Base-by-base conservation (phyloP, 2,113 vertebrate species). In the Tragelaphus scriptus region DNA sequence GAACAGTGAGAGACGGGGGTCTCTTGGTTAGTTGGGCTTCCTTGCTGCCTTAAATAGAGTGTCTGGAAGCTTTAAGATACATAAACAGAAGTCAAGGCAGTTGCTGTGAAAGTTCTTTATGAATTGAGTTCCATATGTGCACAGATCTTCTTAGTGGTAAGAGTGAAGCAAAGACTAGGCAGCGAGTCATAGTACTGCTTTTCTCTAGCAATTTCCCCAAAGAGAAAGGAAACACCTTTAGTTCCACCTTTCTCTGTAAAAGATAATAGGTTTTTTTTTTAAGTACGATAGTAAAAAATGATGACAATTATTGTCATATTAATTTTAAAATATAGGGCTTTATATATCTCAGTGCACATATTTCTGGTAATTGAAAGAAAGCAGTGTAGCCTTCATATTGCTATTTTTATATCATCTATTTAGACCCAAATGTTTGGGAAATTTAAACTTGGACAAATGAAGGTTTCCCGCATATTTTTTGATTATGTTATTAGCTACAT, bases 271-370 rank as follows among this genome's bases (percentile, higher is more conserved):
- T 94, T 95, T 87, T 98, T 87, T 98, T 97, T 92, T 26, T 49
- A 97, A 47, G 75, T 95, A 94, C 47, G 5, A 95, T 97, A 4
- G 1, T 85, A 65, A 63, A 71, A 93, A 94, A 91, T 6, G 55
- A 93, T 97, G 88, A 68, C 93, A 98, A 91, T 97, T 98, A 97
- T 28, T 95, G 59, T 95, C 86, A 77, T 61, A 71, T 97, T 98
- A 96, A 97, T 93, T 97, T 98, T 49, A 97, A 99, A 98, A 90
- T 92, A 68, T 71, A 40, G 56, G 88, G 85, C 91, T 95, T 97
- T 77, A 56, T 93, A 59, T 94, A 79, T 96, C 51, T 97, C 77
- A 91, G 16, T 96, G 49, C 93, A 96, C 98, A 96, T 97, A 94
- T 85, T 87, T 85, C 55, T 97, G 56, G 88, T 97, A 86, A 92